Evolutionary conservation across 35 echinoderm and acorn worm genomes (phyloP).

Genomic region (Hemicentrotus pulcherrimus): DNA sequence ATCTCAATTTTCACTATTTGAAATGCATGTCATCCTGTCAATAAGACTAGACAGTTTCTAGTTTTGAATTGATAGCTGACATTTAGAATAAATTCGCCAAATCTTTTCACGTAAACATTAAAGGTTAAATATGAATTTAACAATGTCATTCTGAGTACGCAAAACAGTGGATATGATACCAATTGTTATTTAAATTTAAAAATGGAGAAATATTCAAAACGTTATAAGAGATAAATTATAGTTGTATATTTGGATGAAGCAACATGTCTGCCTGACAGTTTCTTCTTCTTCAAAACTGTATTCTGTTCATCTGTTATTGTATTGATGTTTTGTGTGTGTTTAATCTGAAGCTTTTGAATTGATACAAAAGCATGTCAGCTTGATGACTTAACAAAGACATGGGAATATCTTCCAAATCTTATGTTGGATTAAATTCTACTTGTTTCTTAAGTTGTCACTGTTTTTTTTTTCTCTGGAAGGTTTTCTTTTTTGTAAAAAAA

Average conservation of each 20-base stretch:
- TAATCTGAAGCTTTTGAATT: background rate
- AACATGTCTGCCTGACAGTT: background rate
- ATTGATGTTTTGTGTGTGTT: slow-evolving; percentile 8
- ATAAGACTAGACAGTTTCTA: background rate
- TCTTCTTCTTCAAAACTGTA: background rate
- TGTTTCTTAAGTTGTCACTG: background rate
- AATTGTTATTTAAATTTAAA: background rate
- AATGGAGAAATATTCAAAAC: background rate
- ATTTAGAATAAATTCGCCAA: background rate
- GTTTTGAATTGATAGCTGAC: background rate
- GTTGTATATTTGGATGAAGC: background rate
- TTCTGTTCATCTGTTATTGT: background rate
- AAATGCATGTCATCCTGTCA: background rate
- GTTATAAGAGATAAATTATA: background rate
- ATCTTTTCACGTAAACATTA: too few relatives aligned
- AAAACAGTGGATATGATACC: background rate
- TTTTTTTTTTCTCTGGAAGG: background rate
- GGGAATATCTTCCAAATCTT: background rate
- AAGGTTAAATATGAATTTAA: too few relatives aligned
- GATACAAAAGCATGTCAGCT: background rate
- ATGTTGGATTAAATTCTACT: background rate
- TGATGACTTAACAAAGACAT: background rate
- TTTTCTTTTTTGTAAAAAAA: background rate
- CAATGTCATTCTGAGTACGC: too few relatives aligned
- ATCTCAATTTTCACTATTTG: background rate